Conservation (phyloP, 2,888 invertebrate species). For the Ichneumoninae sp. region DNA sequence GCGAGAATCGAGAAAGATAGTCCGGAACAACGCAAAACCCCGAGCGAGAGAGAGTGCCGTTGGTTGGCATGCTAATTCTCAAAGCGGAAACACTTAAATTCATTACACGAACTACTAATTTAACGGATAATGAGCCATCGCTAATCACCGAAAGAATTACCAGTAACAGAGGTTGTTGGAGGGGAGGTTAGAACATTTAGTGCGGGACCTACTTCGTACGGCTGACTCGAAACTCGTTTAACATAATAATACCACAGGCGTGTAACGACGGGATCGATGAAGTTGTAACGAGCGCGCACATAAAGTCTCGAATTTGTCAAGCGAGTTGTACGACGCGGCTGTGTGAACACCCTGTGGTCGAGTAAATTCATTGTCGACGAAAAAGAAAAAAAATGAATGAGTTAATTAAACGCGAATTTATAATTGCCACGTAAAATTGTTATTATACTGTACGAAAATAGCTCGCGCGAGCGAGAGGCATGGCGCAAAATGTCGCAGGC, state of each 20-base stretch:
- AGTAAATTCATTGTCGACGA: not conserved
- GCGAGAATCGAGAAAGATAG: conserved; percentile 63
- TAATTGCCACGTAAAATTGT: conserved; percentile 18
- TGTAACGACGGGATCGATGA: conserved; percentile 32
- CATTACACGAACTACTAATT: conserved; percentile 81
- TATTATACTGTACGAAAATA: conserved; percentile 12
- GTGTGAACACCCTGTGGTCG: not conserved
- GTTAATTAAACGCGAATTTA: conserved; percentile 25
- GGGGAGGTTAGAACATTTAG: conserved; percentile 42
- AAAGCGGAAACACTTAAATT: conserved; percentile 79
- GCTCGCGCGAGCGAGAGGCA: not conserved
- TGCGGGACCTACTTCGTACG: conserved; percentile 39
- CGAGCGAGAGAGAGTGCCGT: conserved; percentile 60
- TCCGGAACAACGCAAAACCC: conserved; percentile 18
- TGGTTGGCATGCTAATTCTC: conserved; percentile 80
- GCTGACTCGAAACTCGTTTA: conserved; percentile 46
- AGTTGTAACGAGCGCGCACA: conserved; percentile 7
- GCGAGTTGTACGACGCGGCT: not conserved
- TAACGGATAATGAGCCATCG: conserved; percentile 79
- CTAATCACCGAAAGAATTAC: conserved; percentile 79
- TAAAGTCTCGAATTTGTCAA: not conserved
- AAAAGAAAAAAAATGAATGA: not conserved
- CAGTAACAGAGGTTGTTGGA: conserved; percentile 27
- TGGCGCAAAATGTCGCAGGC: not conserved
- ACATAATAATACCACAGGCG: conserved; percentile 39